phyloP scores from a whole-genome alignment of 2,797 vertebrate species.

The Centropyge bicolor region DNA sequence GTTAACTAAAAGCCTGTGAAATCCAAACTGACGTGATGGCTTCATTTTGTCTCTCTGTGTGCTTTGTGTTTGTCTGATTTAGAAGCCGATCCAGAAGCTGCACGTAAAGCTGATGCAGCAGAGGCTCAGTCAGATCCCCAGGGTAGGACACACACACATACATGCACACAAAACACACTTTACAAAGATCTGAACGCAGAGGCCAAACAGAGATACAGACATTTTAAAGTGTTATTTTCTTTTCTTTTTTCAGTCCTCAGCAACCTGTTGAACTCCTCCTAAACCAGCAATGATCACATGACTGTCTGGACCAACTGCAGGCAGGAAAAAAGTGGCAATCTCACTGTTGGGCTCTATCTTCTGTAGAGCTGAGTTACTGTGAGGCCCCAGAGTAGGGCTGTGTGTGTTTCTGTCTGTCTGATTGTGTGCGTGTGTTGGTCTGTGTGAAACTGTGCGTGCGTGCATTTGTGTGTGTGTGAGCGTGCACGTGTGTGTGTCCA shows the following conservation, averaged over 20 bases:
- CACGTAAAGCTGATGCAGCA: slow-evolving; percentile 75
- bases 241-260: slow-evolving; percentile 72
- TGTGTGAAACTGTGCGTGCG: background rate
- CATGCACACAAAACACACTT: slow-evolving; percentile 18
- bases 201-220: slow-evolving; percentile 4
- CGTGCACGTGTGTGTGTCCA: background rate
- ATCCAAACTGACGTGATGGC: slow-evolving; percentile 17
- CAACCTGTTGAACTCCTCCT: slow-evolving; percentile 78
- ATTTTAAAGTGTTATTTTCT: slow-evolving; percentile 17
- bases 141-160: slow-evolving; percentile 66
- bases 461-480: background rate
- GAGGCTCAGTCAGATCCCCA: slow-evolving; percentile 83
- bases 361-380: slow-evolving; percentile 75
- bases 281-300: slow-evolving; percentile 65
- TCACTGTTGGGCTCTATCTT: slow-evolving; percentile 72
- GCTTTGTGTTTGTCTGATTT: slow-evolving; percentile 31
- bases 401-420: slow-evolving; percentile 37
- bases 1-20: slow-evolving; percentile 17
- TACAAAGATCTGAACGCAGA: slow-evolving; percentile 3
- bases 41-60: background rate
- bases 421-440: slow-evolving; percentile 9
- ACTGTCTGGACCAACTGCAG: slow-evolving; percentile 69
- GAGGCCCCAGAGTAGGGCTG: slow-evolving; percentile 74
- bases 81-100: slow-evolving; percentile 79
- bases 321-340: slow-evolving; percentile 75